Percentiles rank a stretch among this genome's conserved stretches.
phyloP scores from a whole-genome alignment of 1,140 invertebrate species.

The Chlorops oryzae region DNA sequence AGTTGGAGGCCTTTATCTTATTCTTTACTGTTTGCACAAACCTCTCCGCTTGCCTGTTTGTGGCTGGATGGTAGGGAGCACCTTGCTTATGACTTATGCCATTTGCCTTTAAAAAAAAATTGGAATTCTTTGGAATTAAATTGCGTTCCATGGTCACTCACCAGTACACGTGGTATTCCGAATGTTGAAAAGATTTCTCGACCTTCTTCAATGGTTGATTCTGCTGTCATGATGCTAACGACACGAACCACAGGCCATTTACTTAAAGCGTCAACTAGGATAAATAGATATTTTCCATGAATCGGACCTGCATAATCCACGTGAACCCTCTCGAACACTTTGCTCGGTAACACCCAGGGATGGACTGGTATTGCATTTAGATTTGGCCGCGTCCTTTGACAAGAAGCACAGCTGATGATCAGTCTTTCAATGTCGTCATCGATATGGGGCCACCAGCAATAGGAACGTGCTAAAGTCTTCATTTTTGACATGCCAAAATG shows the following conservation, averaged over 20 bases:
- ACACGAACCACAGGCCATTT: slow-evolving; percentile 42
- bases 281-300: slow-evolving; percentile 25
- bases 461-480: slow-evolving; percentile 38
- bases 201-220: slow-evolving; percentile 8
- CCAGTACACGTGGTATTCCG: slow-evolving; percentile 10
- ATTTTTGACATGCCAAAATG: slow-evolving; percentile 51
- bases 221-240: slow-evolving; percentile 11
- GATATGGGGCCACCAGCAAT: slow-evolving; percentile 47
- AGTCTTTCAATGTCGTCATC: slow-evolving; percentile 42
- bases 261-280: slow-evolving; percentile 42
- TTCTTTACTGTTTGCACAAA: slow-evolving; percentile 16
- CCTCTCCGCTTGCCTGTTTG: slow-evolving; percentile 15
- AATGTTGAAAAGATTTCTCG: slow-evolving; percentile 10
- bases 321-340: slow-evolving; percentile 40
- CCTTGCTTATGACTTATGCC: slow-evolving; percentile 10
- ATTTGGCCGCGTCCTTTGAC: slow-evolving; percentile 2
- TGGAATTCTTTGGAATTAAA: slow-evolving; percentile 11
- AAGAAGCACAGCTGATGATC: slow-evolving; percentile 23
- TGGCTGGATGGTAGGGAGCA: slow-evolving; percentile 12
- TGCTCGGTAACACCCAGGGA: slow-evolving; percentile 29
- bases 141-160: slow-evolving; percentile 23
- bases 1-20: slow-evolving; percentile 7
- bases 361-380: slow-evolving; percentile 15
- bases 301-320: slow-evolving; percentile 11
- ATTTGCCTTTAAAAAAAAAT: slow-evolving; percentile 10